Evolutionary conservation across 2,888 invertebrate genomes (phyloP), one percentile per base, ranked within the genome.

Genomic region (Leucophora obtusa): DNA sequence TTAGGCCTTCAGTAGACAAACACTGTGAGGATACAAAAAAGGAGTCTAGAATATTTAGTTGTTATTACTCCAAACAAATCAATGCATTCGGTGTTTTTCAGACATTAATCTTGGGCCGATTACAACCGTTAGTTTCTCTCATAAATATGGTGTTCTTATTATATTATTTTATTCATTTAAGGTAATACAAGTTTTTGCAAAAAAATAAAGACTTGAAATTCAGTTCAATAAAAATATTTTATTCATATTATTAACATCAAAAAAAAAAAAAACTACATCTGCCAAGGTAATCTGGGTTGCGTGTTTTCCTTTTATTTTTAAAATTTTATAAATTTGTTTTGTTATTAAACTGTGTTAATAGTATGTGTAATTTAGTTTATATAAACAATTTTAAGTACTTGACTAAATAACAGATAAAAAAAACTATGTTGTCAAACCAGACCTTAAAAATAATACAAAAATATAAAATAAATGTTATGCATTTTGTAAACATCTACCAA

Each of bases 251-350:
- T 35, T 38, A 62, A 10, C 53, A 53, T n/a, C n/a, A n/a, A n/a
- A n/a, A n/a, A n/a, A 21, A 71, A 35, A 33, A 60, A 68, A 71
- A 69, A 74, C 60, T 33, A 54, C 75, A 80, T 76, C 80, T 74
- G 79, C 62, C 83, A 83, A 83, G 83, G 82, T 81, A 79, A 82
- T 83, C 83, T 68, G 72, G 79, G 71, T 74, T 83, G 71, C 74
- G 58, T 79, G 79, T 70, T 77, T 70, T 77, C 17, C 50, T 76
- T 71, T 58, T 56, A 50, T 72, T 43, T 24, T 66, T 50, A 60
- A 54, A 28, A 11, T 51, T 73, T 68, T 74, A 28, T 72, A 70
- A 28, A 14, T 53, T 50, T 15, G 15, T 43, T 62, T 62, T 76
- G 63, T 68, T 71, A 17, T 69, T 79, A 70, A 81, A 77, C 51